A percentile compares a stretch with the other conserved stretches of the same genome.
These are phyloP conservation scores for Patella caerulea DNA, from an alignment of 2,888 invertebrate genomes.

Conservation along the genomic window DNA sequence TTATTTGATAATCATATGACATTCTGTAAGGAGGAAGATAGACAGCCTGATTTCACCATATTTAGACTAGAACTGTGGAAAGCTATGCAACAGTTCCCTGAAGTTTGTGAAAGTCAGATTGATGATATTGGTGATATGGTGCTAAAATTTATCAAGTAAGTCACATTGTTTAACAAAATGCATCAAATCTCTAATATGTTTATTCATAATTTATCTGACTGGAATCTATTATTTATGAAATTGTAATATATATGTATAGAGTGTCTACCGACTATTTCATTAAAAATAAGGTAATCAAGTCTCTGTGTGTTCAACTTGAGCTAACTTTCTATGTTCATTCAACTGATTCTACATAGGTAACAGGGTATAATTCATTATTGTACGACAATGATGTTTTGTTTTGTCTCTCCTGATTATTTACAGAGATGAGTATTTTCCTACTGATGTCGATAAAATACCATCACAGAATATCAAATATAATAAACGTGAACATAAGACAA, in stretches of 20 bases:
- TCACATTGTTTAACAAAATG: no score
- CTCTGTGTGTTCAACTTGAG: no score
- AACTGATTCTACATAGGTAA: not conserved
- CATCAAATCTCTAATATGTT: no score
- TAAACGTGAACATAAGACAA: constrained; percentile 64
- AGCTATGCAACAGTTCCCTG: constrained; percentile 81
- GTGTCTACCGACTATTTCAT: no score
- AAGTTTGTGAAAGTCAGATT: constrained; percentile 85
- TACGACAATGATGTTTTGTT: not conserved
- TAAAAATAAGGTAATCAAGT: no score
- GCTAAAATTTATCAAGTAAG: constrained; percentile 83
- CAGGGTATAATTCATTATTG: not conserved
- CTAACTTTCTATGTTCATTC: no score
- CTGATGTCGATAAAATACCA: constrained; percentile 55
- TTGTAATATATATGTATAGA: no score
- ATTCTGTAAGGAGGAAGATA: constrained; percentile 9
- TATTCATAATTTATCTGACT: no score
- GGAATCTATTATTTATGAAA: no score
- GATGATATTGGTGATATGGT: constrained; percentile 84
- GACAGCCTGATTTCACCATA: constrained; percentile 79
- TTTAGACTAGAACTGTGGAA: constrained; percentile 87
- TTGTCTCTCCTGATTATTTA: constrained; percentile 15
- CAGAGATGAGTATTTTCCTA: constrained; percentile 66
- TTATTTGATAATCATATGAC: not conserved
- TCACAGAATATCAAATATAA: constrained; percentile 57